Conservation (phyloP, 2,888 invertebrate genomes). For the Drosophila formosana region DNA sequence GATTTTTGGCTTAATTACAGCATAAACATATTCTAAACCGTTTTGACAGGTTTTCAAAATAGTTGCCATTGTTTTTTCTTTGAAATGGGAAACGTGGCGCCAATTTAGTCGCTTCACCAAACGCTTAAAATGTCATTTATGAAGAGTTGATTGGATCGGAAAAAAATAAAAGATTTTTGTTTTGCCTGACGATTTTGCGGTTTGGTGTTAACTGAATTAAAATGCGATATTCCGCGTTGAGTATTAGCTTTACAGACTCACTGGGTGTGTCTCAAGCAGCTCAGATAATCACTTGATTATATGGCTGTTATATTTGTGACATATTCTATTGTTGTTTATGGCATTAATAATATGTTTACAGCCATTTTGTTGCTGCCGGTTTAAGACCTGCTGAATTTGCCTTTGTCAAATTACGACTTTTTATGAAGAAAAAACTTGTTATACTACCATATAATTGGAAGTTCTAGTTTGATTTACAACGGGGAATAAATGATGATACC, state of each 20-base stretch:
- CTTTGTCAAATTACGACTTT: slow-evolving; percentile 6
- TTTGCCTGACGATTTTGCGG: slow-evolving; percentile 13
- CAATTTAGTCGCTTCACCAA: slow-evolving; percentile 26
- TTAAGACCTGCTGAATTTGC: slow-evolving; percentile 7
- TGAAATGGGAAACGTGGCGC: slow-evolving; percentile 28
- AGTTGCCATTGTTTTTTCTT: slow-evolving; percentile 8
- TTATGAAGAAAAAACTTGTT: slow-evolving; percentile 4
- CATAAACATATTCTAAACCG: slow-evolving; percentile 57
- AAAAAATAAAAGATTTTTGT: slow-evolving; percentile 1
- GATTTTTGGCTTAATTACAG: slow-evolving; percentile 66
- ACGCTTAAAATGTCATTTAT: slow-evolving; percentile 48
- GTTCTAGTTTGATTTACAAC: slow-evolving; percentile 10
- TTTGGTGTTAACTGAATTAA: slow-evolving; percentile 46
- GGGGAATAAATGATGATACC: slow-evolving; percentile 1
- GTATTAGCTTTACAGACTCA: background rate
- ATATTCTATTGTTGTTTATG: slow-evolving; percentile 44
- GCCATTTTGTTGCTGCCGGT: slow-evolving; percentile 39
- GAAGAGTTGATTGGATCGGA: slow-evolving; percentile 41
- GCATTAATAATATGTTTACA: slow-evolving; percentile 45
- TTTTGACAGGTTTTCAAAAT: slow-evolving; percentile 58
- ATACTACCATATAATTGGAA: slow-evolving; percentile 3
- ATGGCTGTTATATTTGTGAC: slow-evolving; percentile 43
- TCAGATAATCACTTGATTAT: slow-evolving; percentile 54
- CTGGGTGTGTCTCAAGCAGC: slow-evolving; percentile 36
- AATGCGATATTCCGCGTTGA: slow-evolving; percentile 38